These are phyloP conservation scores for Sylvicola fuscatus DNA, from an alignment of 2,888 invertebrate species.

Conservation along the genomic window DNA sequence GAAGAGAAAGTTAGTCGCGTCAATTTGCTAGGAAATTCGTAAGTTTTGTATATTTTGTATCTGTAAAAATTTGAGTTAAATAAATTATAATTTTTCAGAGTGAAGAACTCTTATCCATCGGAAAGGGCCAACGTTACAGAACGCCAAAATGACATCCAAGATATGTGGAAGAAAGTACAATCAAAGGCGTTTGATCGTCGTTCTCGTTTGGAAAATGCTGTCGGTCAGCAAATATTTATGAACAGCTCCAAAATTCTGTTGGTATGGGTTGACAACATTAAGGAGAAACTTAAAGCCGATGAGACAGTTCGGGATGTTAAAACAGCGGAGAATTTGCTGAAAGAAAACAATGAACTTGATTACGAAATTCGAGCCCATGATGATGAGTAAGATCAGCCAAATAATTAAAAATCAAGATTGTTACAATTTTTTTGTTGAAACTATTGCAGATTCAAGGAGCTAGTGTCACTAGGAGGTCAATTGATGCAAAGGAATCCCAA, in stretches of 20 bases:
- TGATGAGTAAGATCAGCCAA: constrained; percentile 49
- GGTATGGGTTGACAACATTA: constrained; percentile 64
- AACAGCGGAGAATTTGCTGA: constrained; percentile 74
- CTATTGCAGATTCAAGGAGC: constrained; percentile 45
- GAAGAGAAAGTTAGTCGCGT: constrained; percentile 85
- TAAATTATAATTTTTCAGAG: constrained; percentile 29
- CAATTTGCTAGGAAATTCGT: constrained; percentile 66
- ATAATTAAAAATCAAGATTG: constrained; percentile 1
- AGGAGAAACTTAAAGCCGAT: constrained; percentile 58
- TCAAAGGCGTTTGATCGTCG: constrained; percentile 69
- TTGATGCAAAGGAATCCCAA: constrained; percentile 52
- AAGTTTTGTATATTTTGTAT: constrained; percentile 18
- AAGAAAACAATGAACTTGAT: constrained; percentile 75
- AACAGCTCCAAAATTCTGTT: constrained; percentile 61
- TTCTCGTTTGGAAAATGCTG: constrained; percentile 74
- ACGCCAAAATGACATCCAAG: constrained; percentile 65
- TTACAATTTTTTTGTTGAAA: constrained; percentile 4
- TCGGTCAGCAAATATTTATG: constrained; percentile 86
- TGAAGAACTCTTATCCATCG: constrained; percentile 79
- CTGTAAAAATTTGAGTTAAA: background rate
- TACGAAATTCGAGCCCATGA: constrained; percentile 81
- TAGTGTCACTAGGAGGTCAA: constrained; percentile 59
- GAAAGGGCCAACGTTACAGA: constrained; percentile 70
- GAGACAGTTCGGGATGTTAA: constrained; percentile 72
- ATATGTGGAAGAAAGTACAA: constrained; percentile 74